A percentile compares a stretch with the other conserved stretches of the same genome.
These are phyloP conservation scores for Haliclystus octoradiatus DNA, from an alignment of 30 jellyfish, hydroid and myxozoan species.

Conservation along the genomic window DNA sequence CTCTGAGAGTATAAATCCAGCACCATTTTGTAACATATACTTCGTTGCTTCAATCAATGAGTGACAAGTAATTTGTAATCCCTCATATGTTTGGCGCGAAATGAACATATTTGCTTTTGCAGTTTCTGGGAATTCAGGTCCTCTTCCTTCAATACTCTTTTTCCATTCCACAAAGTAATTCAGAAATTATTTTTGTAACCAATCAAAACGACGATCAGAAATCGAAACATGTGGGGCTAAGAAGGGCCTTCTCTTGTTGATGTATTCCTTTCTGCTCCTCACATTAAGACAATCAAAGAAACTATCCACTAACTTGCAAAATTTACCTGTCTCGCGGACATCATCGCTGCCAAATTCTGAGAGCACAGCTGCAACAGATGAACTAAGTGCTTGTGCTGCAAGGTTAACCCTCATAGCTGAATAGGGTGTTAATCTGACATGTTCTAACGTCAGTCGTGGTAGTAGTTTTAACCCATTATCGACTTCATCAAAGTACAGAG, in stretches of 20 bases:
- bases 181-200: too few species aligned
- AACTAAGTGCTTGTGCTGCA: slow-evolving; percentile 51
- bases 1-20: too few species aligned
- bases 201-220: too few species aligned
- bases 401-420: slow-evolving; percentile 47
- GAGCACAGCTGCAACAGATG: slow-evolving; percentile 26
- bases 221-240: too few species aligned
- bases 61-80: neutral
- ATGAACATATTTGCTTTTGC: neutral
- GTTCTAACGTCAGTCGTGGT: slow-evolving; percentile 56
- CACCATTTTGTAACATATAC: too few species aligned
- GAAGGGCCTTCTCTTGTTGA: too few species aligned
- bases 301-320: slow-evolving; percentile 36
- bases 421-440: slow-evolving; percentile 33
- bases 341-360: slow-evolving; percentile 32
- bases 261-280: too few species aligned
- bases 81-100: neutral
- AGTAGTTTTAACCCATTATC: slow-evolving; percentile 42
- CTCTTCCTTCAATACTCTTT: too few species aligned
- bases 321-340: slow-evolving; percentile 37
- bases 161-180: too few species aligned
- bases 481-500: slow-evolving; percentile 15
- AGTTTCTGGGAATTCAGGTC: neutral
- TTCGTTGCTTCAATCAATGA: too few species aligned
- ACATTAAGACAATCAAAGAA: slow-evolving; percentile 24